Conservation (phyloP, 2,797 vertebrate genomes). For the Centropyge bicolor region DNA sequence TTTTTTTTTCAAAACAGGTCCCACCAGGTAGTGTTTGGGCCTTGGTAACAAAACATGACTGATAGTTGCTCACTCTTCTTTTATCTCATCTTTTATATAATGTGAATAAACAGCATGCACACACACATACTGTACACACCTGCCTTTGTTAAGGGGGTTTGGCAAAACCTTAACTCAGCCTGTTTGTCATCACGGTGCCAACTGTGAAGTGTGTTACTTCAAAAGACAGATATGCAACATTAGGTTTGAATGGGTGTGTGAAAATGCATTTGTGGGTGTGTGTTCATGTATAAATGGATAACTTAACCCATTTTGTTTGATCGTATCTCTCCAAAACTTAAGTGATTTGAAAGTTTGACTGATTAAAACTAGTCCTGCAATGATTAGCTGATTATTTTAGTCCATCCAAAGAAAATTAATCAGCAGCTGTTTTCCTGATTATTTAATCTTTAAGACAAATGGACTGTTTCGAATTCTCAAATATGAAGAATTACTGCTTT, state of each 20-base stretch:
- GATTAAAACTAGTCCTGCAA: not conserved
- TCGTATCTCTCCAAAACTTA: not conserved
- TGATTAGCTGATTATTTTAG: not conserved
- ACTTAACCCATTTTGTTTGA: not conserved
- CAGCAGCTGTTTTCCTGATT: not conserved
- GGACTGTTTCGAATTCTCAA: not conserved
- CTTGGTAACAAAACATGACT: not conserved
- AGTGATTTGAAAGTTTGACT: not conserved
- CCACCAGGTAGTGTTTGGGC: slow-evolving; percentile 21
- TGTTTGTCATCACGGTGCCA: slow-evolving; percentile 22
- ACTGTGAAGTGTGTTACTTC: slow-evolving; percentile 12
- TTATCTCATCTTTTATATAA: slow-evolving; percentile 21
- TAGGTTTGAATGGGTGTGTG: slow-evolving; percentile 6
- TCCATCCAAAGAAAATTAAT: not conserved
- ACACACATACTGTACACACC: slow-evolving; percentile 20
- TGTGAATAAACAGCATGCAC: slow-evolving; percentile 9
- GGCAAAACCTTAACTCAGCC: not conserved
- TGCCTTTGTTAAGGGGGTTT: slow-evolving; percentile 44
- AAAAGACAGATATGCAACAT: slow-evolving; percentile 4
- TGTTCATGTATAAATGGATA: not conserved
- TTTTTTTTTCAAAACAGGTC: slow-evolving; percentile 27
- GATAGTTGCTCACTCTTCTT: not conserved
- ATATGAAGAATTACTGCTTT: not conserved
- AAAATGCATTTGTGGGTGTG: not conserved
- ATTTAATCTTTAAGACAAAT: not conserved